phyloP scores from a whole-genome alignment of 2,113 vertebrate genomes.

The Amphilophus citrinellus region DNA sequence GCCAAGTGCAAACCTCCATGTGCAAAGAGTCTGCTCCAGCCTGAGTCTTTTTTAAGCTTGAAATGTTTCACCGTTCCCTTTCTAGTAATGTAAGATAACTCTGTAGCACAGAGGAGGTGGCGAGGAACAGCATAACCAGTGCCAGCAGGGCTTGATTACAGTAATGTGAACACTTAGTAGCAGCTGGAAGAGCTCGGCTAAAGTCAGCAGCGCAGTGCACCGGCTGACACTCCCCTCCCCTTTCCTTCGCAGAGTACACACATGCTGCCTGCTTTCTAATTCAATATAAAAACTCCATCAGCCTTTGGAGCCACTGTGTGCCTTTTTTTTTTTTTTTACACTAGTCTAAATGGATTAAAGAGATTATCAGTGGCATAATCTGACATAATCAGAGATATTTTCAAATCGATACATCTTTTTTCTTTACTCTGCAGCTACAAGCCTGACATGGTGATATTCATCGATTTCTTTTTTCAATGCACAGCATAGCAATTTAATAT shows the following conservation, averaged over 20 bases:
- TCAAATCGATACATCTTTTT: background rate
- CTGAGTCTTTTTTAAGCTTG: slow-evolving; percentile 28
- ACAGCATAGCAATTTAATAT: slow-evolving; percentile 11
- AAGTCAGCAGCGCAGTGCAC: slow-evolving; percentile 53
- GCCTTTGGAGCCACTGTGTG: background rate
- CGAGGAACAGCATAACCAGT: slow-evolving; percentile 28
- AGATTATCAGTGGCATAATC: slow-evolving; percentile 20
- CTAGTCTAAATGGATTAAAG: slow-evolving; percentile 7
- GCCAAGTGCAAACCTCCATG: background rate
- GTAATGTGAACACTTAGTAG: slow-evolving; percentile 68
- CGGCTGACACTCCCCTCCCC: slow-evolving; percentile 44
- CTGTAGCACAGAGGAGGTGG: slow-evolving; percentile 23
- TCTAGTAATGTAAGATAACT: slow-evolving; percentile 63
- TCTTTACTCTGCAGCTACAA: background rate
- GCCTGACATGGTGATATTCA: background rate
- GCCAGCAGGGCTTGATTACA: slow-evolving; percentile 67
- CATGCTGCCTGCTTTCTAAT: slow-evolving; percentile 28
- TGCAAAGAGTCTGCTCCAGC: background rate
- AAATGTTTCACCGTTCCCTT: slow-evolving; percentile 26
- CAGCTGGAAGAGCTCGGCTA: slow-evolving; percentile 67
- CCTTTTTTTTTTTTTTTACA: background rate
- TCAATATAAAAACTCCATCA: slow-evolving; percentile 52
- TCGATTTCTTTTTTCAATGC: background rate
- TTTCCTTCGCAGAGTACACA: slow-evolving; percentile 5
- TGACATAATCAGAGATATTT: slow-evolving; percentile 4